Base-by-base conservation (phyloP, 2,888 invertebrate species). In the Lasioglossum morio region DNA sequence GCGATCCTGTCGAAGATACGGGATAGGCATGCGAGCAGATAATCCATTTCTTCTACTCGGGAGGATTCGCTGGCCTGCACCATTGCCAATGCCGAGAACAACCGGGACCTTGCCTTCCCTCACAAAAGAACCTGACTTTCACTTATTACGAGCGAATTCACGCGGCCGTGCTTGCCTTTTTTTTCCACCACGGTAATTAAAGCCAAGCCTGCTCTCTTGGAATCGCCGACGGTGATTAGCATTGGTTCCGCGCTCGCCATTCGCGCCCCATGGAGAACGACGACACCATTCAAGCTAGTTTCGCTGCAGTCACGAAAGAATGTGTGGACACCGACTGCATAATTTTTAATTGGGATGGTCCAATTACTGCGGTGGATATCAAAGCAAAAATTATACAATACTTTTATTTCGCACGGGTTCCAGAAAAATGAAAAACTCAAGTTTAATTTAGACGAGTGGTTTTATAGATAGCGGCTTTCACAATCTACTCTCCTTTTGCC, bases 61-160 rank as follows among this genome's bases (percentile, higher is more conserved):
- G 69, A 80, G 79, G 79, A 75, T 40, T 16, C 10, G 82, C 69
- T 57, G 34, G 53, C n/a, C 37, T 34, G 27, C 34, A 43, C 63
- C 89, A 90, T 78, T 89, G 90, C 86, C 92, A 91, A 91, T 92
- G 91, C 82, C 92, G 86, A 60, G 63, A 37, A 43, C 66, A 5
- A 74, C 53, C 57, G 60, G 77, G 80, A 89, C 81, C 81, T 88
- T 81, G 90, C 63, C 48, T 40, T 30, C 60, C 23, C 27, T 77
- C 70, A 37, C 73, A 75, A 90, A 79, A 90, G 82, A 69, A 60
- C 14, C 60, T 16, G 60, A 87, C 89, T 91, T 90, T 90, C 90
- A 79, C 89, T 89, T 89, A 72, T 87, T 89, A 83, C 76, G 40
- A 72, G 78, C 77, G 74, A 77, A 82, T 87, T 90, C 88, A 60